These are phyloP conservation scores for Noctuana brunneofusca DNA, from an alignment of 2,888 invertebrate species.

Conservation along the genomic window DNA sequence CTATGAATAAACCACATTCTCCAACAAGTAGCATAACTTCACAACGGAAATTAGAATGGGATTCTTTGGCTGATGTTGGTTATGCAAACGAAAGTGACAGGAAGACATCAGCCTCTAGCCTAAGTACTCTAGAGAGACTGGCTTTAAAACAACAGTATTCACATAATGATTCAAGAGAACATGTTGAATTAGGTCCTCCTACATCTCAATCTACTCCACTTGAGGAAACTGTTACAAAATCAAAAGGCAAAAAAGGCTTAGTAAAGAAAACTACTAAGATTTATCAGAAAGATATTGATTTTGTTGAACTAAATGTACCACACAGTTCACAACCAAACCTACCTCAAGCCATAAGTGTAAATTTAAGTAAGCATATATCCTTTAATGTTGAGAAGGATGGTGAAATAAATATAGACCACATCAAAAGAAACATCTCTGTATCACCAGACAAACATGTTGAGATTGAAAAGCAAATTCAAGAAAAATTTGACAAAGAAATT, in stretches of 20 bases:
- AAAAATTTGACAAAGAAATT: conserved; percentile 65
- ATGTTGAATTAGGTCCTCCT: conserved; percentile 65
- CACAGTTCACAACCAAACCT: conserved; percentile 49
- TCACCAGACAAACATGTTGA: conserved; percentile 56
- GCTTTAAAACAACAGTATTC: conserved; percentile 80
- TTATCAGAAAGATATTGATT: conserved; percentile 66
- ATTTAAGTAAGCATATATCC: conserved; percentile 74
- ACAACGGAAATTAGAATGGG: conserved; percentile 92
- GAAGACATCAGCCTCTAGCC: conserved; percentile 71
- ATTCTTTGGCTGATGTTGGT: conserved; percentile 93
- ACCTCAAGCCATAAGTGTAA: conserved; percentile 66
- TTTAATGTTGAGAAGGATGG: conserved; percentile 75
- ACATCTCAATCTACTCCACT: conserved; percentile 81
- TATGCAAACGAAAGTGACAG: conserved; percentile 85
- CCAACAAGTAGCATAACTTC: conserved; percentile 90
- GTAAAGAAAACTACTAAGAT: conserved; percentile 66
- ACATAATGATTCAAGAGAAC: conserved; percentile 64
- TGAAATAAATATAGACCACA: conserved; percentile 57
- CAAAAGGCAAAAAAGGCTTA: conserved; percentile 57
- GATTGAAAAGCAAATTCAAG: conserved; percentile 44
- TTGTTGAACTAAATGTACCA: conserved; percentile 67
- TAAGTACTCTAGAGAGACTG: conserved; percentile 85
- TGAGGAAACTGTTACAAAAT: conserved; percentile 58
- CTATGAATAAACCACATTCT: conserved; percentile 78
- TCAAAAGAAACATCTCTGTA: conserved; percentile 55